Base-by-base conservation (phyloP, 2,797 vertebrate species). In the Phoxinus dragarum region DNA sequence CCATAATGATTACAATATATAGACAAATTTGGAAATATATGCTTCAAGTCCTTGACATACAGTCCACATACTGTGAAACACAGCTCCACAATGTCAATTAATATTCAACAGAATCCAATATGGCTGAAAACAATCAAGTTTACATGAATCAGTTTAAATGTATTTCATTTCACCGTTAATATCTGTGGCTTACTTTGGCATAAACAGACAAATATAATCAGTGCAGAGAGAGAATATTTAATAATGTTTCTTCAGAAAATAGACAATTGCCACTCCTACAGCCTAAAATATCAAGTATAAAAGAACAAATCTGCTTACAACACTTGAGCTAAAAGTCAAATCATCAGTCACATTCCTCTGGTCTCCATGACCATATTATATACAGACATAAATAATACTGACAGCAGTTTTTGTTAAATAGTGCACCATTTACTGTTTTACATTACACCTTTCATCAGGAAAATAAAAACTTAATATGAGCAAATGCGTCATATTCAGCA, bases 21-120 rank as follows among this genome's bases (percentile, higher is more conserved):
- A 4, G 44, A 14, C 5, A 49, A 1, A 49, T 0, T 7, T 56
- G 54, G 54, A 9, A 52, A 0, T 6, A 7, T 19, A 1, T 5
- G 0, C 19, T 3, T 56, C 7, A 23, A 56, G 19, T 21, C 19
- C 6, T 8, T 8, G 19, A 54, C 1, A 56, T 2, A 54, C 0
- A 21, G 52, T 21, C 52, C 52, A 21, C 52, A 54, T 54, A 21
- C 17, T 3, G 47, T 16, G 47, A 16, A 6, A 21, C 2, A n/a
- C n/a, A 19, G n/a, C 5, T 54, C 7, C 19, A 9, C 52, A 56
- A 54, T 56, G 52, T 23, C 7, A 56, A 8, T 56, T 56, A 56
- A 23, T 56, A 56, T 23, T 56, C 3, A 56, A 23, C 19, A 56
- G 1, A 9, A 56, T 23, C 47, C 16, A 49, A 5, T 49, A 14